Evolutionary conservation across 1,140 invertebrate species (phyloP).

Genomic region (Brachystomella parvula): DNA sequence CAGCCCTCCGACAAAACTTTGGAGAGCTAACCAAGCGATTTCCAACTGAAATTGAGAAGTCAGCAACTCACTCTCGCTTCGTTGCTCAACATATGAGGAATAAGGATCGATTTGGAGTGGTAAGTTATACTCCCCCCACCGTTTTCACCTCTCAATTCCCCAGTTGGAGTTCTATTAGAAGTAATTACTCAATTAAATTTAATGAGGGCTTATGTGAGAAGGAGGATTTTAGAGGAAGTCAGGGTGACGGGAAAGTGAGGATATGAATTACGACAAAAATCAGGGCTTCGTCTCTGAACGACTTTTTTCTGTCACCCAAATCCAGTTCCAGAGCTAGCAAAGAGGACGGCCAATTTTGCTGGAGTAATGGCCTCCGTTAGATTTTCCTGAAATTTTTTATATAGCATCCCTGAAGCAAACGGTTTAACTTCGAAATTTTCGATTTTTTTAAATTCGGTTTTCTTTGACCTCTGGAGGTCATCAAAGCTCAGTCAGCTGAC

Average conservation of each 20-base stretch:
- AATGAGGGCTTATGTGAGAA: not conserved
- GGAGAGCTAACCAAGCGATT: constrained; percentile 27
- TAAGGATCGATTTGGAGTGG: constrained; percentile 86
- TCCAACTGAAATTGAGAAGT: constrained; percentile 37
- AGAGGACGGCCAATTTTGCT: not conserved
- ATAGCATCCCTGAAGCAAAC: too few relatives aligned
- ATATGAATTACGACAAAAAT: too few relatives aligned
- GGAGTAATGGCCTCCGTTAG: too few relatives aligned
- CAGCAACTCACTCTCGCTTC: constrained; percentile 51
- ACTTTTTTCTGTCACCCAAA: not conserved
- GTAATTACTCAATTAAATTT: constrained; percentile 6
- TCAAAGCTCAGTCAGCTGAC: too few relatives aligned
- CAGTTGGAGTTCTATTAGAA: not conserved
- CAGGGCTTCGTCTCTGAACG: not conserved
- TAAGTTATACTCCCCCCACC: constrained; percentile 51
- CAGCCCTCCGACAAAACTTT: constrained; percentile 31
- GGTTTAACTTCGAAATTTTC: too few relatives aligned
- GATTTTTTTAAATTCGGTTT: too few relatives aligned
- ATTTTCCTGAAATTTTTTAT: too few relatives aligned
- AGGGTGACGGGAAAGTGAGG: too few relatives aligned
- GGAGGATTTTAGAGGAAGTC: too few relatives aligned
- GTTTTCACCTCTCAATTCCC: not conserved
- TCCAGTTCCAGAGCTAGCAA: not conserved
- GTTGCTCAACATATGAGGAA: constrained; percentile 90
- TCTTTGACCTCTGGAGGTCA: too few relatives aligned